Percentiles rank a stretch among this genome's conserved stretches.
Conservation (phyloP, 2,797 vertebrate genomes). For the Anniella stebbinsi region DNA sequence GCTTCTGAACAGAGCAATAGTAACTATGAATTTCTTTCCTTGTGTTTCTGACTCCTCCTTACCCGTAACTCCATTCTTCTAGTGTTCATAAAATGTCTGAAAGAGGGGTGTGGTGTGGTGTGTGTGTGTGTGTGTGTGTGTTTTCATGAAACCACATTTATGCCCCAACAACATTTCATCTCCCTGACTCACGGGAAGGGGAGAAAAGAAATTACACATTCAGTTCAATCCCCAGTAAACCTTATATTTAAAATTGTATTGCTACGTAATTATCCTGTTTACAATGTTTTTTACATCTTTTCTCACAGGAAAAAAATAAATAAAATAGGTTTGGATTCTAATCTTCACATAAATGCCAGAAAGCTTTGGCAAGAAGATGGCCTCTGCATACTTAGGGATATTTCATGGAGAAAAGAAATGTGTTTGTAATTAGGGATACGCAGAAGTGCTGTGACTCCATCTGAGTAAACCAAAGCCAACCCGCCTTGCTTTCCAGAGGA, state of each 20-base stretch:
- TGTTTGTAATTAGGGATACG: slow-evolving; percentile 81
- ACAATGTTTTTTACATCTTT: slow-evolving; percentile 75
- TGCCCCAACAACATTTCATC: slow-evolving; percentile 62
- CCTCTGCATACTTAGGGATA: slow-evolving; percentile 75
- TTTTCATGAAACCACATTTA: slow-evolving; percentile 39
- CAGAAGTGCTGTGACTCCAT: slow-evolving; percentile 75
- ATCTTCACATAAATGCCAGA: slow-evolving; percentile 76
- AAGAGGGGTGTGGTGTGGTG: not conserved
- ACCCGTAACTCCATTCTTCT: slow-evolving; percentile 41
- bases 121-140: slow-evolving; percentile 13
- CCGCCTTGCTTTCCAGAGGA: slow-evolving; percentile 75
- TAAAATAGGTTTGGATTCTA: slow-evolving; percentile 80
- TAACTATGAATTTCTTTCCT: slow-evolving; percentile 22
- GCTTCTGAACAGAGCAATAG: slow-evolving; percentile 16
- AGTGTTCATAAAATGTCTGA: slow-evolving; percentile 50
- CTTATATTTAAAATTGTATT: slow-evolving; percentile 64
- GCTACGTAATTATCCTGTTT: slow-evolving; percentile 78
- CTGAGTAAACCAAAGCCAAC: slow-evolving; percentile 69
- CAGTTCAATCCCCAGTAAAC: slow-evolving; percentile 61
- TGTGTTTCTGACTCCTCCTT: slow-evolving; percentile 18
- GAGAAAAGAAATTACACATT: slow-evolving; percentile 57
- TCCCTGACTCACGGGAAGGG: slow-evolving; percentile 58
- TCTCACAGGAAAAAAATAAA: slow-evolving; percentile 80
- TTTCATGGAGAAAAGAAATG: slow-evolving; percentile 75
- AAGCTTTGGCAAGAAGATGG: slow-evolving; percentile 74